Evolutionary conservation across 2,888 invertebrate species (phyloP), one percentile per base, ranked within the genome.

Genomic region (Timema cristinae): DNA sequence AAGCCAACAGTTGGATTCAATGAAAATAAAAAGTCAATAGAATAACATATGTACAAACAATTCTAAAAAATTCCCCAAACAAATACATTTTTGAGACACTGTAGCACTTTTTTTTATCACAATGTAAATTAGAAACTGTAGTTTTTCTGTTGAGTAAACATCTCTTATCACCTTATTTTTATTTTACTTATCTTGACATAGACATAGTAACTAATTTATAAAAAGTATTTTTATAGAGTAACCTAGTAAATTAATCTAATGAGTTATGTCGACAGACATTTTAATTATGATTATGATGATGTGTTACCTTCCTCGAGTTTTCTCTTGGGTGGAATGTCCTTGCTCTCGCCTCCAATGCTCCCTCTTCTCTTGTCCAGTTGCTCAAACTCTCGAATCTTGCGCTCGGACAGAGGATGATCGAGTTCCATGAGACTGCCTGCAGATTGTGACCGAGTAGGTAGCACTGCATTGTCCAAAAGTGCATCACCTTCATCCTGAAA

Each of bases 361-460:
- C 71, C 71, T 7, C 59, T 56, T 47, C 79, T 82, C 63, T 73
- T 75, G 67, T 77, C 75, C 77, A 78, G 83, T 32, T 32, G 32
- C 80, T 87, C 90, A 76, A 91, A 84, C 75, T 92, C 91, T 76
- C 91, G 84, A 76, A 92, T 91, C 78, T 91, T 86, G 79, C 89
- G 87, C 78, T 91, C 91, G 52, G 90, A 91, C 7, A 67, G 61
- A 48, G 75, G 67, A 66, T 73, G 78, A 73, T 82, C 88, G 49
- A 93, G 86, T 78, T 93, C 92, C 81, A 92, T 90, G 75, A 90
- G 83, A 73, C 88, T 89, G 63, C 92, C 91, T 77, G 90, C 90
- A 0, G 93, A 92, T 75, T 91, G 89, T 59, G 86, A 86, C 71
- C 86, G 79, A 7, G 84, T 81, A 7, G 85, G 85, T 6, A 79